phyloP scores from a whole-genome alignment of 2,113 vertebrate genomes.

The Cololabis saira region DNA sequence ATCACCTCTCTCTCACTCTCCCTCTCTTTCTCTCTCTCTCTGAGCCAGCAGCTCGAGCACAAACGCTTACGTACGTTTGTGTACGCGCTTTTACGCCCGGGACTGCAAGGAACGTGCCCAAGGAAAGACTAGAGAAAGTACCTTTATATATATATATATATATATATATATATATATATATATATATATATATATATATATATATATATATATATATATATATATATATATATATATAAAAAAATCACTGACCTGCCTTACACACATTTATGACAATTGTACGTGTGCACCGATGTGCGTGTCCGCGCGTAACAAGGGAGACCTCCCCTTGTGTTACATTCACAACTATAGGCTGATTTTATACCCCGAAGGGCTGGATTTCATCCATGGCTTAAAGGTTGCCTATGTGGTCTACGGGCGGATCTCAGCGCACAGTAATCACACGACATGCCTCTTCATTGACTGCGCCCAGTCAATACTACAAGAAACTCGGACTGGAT shows the following conservation, averaged over 20 bases:
- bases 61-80: conserved; percentile 61
- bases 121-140: conserved; percentile 31
- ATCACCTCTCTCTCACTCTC: conserved; percentile 71
- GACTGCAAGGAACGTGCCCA: conserved; percentile 46
- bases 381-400: conserved; percentile 83
- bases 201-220: no score
- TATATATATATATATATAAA: neutral
- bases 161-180: no score
- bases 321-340: conserved; percentile 74
- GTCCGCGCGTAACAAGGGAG: conserved; percentile 24
- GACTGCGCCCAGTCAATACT: conserved; percentile 64
- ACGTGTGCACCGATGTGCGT: neutral
- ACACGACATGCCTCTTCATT: conserved; percentile 65
- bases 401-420: conserved; percentile 78
- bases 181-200: no score
- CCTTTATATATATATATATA: conserved; percentile 20
- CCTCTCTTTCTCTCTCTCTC: conserved; percentile 57
- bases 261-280: conserved; percentile 33
- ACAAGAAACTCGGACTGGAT: conserved; percentile 37
- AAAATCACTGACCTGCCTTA: conserved; percentile 17
- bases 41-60: conserved; percentile 67
- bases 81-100: conserved; percentile 66
- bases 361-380: conserved; percentile 78
- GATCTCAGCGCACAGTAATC: conserved; percentile 79
- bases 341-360: conserved; percentile 74